Conservation (phyloP, 2,888 invertebrate genomes). For the Seladonia tumulorum region DNA sequence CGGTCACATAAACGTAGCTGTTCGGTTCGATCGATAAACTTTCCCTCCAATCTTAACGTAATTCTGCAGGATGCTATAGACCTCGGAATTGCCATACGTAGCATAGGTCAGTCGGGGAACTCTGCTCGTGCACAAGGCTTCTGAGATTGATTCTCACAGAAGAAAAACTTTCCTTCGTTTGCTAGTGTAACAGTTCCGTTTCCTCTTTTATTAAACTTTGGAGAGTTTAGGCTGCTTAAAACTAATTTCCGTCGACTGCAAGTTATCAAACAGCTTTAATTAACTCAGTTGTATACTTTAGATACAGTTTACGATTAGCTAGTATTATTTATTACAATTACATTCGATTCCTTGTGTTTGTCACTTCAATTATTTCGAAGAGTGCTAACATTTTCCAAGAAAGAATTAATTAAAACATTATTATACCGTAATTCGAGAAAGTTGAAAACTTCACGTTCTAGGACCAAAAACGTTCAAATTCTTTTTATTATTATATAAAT, state of each 20-base stretch:
- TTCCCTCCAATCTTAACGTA: background rate
- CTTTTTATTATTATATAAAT: no score
- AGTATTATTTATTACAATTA: background rate
- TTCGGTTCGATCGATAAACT: background rate
- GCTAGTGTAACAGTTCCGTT: background rate
- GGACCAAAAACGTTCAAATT: no score
- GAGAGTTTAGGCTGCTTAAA: background rate
- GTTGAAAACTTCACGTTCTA: no score
- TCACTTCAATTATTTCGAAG: background rate
- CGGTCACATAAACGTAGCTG: background rate
- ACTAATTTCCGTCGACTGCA: background rate
- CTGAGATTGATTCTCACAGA: background rate
- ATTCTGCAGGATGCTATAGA: background rate
- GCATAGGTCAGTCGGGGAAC: background rate
- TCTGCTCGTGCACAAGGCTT: background rate
- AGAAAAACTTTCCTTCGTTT: background rate
- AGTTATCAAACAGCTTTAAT: background rate
- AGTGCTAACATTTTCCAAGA: background rate
- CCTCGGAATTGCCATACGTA: background rate
- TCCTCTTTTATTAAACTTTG: background rate
- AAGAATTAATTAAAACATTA: background rate
- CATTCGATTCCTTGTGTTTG: background rate
- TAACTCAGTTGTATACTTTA: background rate
- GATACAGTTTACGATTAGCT: background rate
- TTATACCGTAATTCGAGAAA: background rate